Conservation (phyloP, 2,797 vertebrate species). For the Pipistrellus nathusii region DNA sequence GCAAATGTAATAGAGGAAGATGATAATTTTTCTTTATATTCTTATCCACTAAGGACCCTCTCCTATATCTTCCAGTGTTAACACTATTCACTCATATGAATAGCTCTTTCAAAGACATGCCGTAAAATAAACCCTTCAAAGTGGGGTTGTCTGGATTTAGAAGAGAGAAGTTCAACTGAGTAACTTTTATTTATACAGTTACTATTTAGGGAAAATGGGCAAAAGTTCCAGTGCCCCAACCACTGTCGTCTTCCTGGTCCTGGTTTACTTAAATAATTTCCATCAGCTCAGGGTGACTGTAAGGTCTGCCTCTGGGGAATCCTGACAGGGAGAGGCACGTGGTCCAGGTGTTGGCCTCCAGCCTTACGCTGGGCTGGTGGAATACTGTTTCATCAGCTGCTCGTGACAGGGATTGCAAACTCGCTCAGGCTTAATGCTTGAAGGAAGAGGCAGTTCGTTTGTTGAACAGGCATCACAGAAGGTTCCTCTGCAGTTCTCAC, state of each 20-base stretch:
- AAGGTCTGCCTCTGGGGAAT: neutral
- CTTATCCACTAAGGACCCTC: neutral
- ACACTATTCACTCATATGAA: slow-evolving; percentile 7
- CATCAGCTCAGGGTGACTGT: neutral
- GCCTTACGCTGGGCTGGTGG: slow-evolving; percentile 90
- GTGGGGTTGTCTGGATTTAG: slow-evolving; percentile 30
- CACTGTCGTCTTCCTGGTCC: neutral
- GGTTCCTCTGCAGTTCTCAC: slow-evolving; percentile 92
- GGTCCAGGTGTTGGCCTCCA: fast-evolving
- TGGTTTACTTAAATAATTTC: neutral
- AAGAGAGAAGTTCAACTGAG: slow-evolving; percentile 58
- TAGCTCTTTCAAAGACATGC: neutral
- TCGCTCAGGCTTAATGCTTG: slow-evolving; percentile 93
- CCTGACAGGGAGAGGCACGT: neutral
- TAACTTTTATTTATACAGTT: slow-evolving; percentile 70
- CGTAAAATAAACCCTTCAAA: slow-evolving; percentile 11
- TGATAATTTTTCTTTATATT: neutral
- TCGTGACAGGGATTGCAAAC: slow-evolving; percentile 93
- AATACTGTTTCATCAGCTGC: slow-evolving; percentile 92
- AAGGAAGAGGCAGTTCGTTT: slow-evolving; percentile 93
- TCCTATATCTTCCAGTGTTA: neutral
- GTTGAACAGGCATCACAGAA: slow-evolving; percentile 93
- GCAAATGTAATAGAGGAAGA: neutral
- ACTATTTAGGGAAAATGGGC: slow-evolving; percentile 4
- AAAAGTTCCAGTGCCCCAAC: neutral